Evolutionary conservation across 2,113 vertebrate species (phyloP).

Genomic region (Pithys albifrons): DNA sequence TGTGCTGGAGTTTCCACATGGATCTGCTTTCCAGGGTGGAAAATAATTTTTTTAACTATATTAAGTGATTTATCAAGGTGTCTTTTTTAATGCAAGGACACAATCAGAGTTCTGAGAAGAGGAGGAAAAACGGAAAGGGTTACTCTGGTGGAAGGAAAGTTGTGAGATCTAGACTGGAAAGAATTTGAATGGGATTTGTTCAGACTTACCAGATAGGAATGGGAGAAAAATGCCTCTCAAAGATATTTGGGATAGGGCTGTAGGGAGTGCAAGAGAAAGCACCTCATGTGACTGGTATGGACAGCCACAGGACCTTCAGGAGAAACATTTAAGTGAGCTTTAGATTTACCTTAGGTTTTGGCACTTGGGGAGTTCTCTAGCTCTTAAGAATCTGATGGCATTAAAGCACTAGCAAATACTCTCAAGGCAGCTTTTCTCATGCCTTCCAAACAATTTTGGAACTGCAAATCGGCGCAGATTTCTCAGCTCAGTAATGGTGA

Average conservation of each 20-base stretch:
- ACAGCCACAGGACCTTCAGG: neutral
- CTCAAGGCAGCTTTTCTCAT: neutral
- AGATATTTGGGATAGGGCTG: neutral
- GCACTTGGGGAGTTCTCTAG: neutral
- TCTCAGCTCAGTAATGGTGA: neutral
- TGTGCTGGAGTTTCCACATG: neutral
- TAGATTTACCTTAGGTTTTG: neutral
- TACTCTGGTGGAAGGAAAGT: neutral
- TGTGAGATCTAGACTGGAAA: neutral
- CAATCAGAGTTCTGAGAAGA: neutral
- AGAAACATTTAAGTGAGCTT: neutral
- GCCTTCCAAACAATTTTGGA: neutral
- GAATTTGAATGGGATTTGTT: neutral
- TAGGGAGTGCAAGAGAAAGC: neutral
- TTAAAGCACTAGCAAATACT: neutral
- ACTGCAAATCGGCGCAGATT: neutral
- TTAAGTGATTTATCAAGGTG: neutral
- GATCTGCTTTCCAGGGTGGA: neutral
- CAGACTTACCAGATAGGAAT: neutral
- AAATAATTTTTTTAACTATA: neutral
- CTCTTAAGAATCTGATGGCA: neutral
- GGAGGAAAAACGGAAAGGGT: neutral
- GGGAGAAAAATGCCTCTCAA: neutral
- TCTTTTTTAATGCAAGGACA: neutral
- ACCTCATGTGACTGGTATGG: neutral